Evolutionary conservation across 2,888 invertebrate species (phyloP), one percentile per base, ranked within the genome.

Genomic region (Melinopterus prodromus): DNA sequence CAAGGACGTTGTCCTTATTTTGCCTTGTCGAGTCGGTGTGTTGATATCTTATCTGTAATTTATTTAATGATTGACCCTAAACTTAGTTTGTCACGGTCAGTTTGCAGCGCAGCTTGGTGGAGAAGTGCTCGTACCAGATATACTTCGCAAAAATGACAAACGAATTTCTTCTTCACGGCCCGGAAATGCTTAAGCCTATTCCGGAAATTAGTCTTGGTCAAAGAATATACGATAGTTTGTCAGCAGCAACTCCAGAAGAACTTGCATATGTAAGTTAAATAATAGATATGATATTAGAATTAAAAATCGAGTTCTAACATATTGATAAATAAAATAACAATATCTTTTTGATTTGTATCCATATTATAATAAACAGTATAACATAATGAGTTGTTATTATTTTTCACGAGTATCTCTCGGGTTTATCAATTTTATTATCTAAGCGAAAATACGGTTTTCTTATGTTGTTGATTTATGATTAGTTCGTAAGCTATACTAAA

Each of bases 131-230:
- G 7, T 4, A 9, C 12, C 53, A 53, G 2, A 53, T 2, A 53
- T 3, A 9, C 7, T 53, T 1, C 12, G 5, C 53, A 6, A 74
- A 74, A 26, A 74, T 74, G 74, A 14, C 26, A 36, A 37, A 74
- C 6, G 74, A 74, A 35, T 74, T 74, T 74, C 37, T 74, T 36
- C 35, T 74, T 36, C 74, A 74, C 9, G 74, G 74, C 7, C 74
- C 74, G 4, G 9, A 26, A 16, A 36, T 16, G 16, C 35, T 12
- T 12, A 37, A n/a, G 37, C 82, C 82, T 16, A 71, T 83, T 36
- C 79, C 82, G 12, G 78, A 82, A 6, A 72, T 80, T 69, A 83
- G 84, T 70, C 26, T 84, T 36, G 84, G 84, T 53, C 79, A 81
- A 79, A 70, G 82, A 26, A 71, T 83, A 53, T 83, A 83, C 71